Conservation (phyloP, 2,888 invertebrate genomes). For the Cremastobaeus sp. region DNA sequence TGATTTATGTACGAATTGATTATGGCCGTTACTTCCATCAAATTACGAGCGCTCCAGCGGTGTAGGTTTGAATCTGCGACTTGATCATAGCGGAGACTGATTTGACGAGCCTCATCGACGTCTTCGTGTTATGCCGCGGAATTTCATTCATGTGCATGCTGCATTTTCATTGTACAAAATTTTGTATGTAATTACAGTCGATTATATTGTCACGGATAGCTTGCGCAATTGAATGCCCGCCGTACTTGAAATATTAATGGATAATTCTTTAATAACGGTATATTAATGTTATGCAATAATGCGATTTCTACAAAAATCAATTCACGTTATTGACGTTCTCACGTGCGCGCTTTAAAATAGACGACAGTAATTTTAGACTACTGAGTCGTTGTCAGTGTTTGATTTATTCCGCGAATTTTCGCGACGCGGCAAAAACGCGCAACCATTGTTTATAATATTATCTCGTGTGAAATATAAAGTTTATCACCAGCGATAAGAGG, state of each 20-base stretch:
- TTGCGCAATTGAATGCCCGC: constrained; percentile 19
- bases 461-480: constrained; percentile 33
- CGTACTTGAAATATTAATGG: constrained; percentile 24
- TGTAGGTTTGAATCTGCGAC: not conserved
- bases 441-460: constrained; percentile 27
- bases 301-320: constrained; percentile 20
- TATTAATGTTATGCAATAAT: constrained; percentile 10
- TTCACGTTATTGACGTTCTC: constrained; percentile 19
- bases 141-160: not conserved
- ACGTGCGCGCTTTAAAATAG: constrained; percentile 9
- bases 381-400: not conserved
- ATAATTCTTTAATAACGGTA: constrained; percentile 30
- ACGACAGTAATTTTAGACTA: not conserved
- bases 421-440: not conserved
- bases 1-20: constrained; percentile 32
- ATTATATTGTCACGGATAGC: constrained; percentile 20
- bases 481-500: constrained; percentile 35
- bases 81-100: too few species aligned
- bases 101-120: too few species aligned
- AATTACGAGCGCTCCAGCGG: constrained; percentile 8
- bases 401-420: not conserved
- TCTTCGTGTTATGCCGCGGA: too few species aligned
- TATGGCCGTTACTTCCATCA: constrained; percentile 13
- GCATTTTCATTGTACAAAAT: constrained; percentile 7
- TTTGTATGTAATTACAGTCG: constrained; percentile 9